These are phyloP conservation scores for Agrilus biguttatus DNA, from an alignment of 2,888 invertebrate genomes.

Conservation along the genomic window DNA sequence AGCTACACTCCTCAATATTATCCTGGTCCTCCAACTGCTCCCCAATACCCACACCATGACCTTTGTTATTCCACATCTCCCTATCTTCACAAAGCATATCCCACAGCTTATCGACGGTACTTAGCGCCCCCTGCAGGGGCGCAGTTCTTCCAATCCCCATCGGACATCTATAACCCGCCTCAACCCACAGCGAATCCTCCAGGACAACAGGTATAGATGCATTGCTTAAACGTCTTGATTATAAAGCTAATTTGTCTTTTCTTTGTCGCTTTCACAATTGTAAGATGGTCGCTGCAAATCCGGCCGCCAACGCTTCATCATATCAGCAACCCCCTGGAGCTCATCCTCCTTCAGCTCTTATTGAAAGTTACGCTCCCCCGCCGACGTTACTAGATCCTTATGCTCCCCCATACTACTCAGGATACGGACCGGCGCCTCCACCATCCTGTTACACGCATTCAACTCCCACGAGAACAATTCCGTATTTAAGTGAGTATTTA, in stretches of 20 bases:
- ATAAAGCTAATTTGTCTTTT: background rate
- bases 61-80: conserved; percentile 35
- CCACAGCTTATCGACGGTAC: conserved; percentile 22
- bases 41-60: conserved; percentile 31
- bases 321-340: conserved; percentile 29
- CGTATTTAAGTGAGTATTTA: conserved; percentile 44
- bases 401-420: conserved; percentile 37
- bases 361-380: conserved; percentile 27
- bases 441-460: conserved; percentile 42
- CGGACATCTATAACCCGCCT: conserved; percentile 35
- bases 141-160: conserved; percentile 37
- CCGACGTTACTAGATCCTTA: conserved; percentile 33
- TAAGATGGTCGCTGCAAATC: conserved; percentile 27
- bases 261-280: conserved; percentile 4
- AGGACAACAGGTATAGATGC: conserved; percentile 20
- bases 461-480: conserved; percentile 46
- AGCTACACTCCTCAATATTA: conserved; percentile 33
- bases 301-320: conserved; percentile 30
- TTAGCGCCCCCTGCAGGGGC: conserved; percentile 21
- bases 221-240: background rate
- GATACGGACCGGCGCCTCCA: conserved; percentile 27
- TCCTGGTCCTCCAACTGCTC: conserved; percentile 26
- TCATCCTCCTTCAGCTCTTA: conserved; percentile 22
- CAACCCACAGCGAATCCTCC: conserved; percentile 23
- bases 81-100: conserved; percentile 24